Evolutionary conservation across 2,797 vertebrate genomes (phyloP), one percentile per base, ranked within the genome.

Genomic region (Echiichthys vipera): DNA sequence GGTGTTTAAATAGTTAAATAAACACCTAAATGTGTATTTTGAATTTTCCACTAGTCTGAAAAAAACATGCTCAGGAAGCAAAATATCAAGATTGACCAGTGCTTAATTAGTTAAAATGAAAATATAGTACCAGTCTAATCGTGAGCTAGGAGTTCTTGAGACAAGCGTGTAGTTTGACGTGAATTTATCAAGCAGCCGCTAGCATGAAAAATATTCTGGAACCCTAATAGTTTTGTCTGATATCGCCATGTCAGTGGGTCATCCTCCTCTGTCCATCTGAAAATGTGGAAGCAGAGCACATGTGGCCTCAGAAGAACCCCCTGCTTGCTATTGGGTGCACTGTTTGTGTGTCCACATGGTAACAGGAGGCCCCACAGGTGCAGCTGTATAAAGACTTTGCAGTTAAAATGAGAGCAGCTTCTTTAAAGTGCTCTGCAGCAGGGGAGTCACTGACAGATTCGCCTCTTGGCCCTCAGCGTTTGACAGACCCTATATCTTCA

Each of bases 301-400:
- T 12, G 43, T 57, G 46, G 29, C 51, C 34, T n/a, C 11, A 29
- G 58, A 71, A 22, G 34, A 18, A 32, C 29, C 54, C 30, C 32
- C 40, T 58, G 20, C 54, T 47, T 17, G 15, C 37, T 32, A 5
- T 17, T 49, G 53, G 27, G 12, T 68, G n/a, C 34, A 27, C 25
- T 29, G 29, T 39, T 18, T 29, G 37, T 40, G 30, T 11, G 57
- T 32, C 7, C 66, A 71, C 58, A 9, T 37, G 54, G 64, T 49
- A 57, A 51, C 39, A 29, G 37, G 25, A 30, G 59, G 67, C 50
- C 65, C 76, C 42, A 34, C n/a, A 55, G 78, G 73, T 83, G 72
- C 71, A 80, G 80, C 73, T 51, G 65, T 68, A 64, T 57, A 51
- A 76, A 77, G 73, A 80, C 27, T 67, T 71, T 62, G 27, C 65